A percentile compares a stretch with the other conserved stretches of the same genome.
These are phyloP conservation scores for Echinarachnius parma DNA, from an alignment of 53 echinoderm and acorn worm genomes.

Conservation along the genomic window DNA sequence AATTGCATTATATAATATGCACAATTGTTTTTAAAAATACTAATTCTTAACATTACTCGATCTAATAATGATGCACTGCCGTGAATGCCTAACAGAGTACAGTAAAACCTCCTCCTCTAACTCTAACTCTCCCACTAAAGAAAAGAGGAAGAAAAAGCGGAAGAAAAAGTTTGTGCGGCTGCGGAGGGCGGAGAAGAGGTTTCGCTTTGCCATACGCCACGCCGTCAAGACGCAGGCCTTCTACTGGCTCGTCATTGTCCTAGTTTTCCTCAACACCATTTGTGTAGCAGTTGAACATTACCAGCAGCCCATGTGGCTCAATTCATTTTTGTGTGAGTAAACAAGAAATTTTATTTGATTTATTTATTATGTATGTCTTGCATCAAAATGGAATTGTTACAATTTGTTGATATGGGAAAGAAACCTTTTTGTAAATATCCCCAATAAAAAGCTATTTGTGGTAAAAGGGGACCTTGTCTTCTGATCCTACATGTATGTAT, in stretches of 20 bases:
- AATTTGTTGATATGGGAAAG: too few species aligned
- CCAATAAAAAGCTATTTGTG: too few species aligned
- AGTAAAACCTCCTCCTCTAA: conserved; percentile 7
- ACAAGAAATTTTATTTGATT: too few species aligned
- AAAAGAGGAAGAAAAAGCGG: conserved; percentile 87
- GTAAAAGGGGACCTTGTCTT: too few species aligned
- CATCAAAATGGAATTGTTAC: too few species aligned
- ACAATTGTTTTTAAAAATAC: too few species aligned
- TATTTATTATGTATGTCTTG: not conserved
- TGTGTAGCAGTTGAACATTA: conserved; percentile 97
- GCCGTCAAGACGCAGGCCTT: conserved; percentile 94
- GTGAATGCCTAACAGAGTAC: not conserved
- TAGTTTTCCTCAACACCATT: conserved; percentile 95
- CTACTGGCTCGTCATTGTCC: conserved; percentile 97
- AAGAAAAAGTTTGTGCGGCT: conserved; percentile 76
- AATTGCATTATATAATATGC: too few species aligned
- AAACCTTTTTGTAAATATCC: too few species aligned
- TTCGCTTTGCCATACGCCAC: conserved; percentile 85
- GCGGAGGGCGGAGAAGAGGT: conserved; percentile 81
- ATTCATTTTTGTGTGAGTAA: conserved; percentile 80
- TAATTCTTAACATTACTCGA: too few species aligned
- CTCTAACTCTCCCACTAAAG: conserved; percentile 59
- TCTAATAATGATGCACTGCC: too few species aligned
- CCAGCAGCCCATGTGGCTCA: conserved; percentile 75
- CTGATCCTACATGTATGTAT: too few species aligned